Evolutionary conservation across 2,113 vertebrate species (phyloP), one percentile per base, ranked within the genome.

Genomic region (Salvelinus fontinalis): DNA sequence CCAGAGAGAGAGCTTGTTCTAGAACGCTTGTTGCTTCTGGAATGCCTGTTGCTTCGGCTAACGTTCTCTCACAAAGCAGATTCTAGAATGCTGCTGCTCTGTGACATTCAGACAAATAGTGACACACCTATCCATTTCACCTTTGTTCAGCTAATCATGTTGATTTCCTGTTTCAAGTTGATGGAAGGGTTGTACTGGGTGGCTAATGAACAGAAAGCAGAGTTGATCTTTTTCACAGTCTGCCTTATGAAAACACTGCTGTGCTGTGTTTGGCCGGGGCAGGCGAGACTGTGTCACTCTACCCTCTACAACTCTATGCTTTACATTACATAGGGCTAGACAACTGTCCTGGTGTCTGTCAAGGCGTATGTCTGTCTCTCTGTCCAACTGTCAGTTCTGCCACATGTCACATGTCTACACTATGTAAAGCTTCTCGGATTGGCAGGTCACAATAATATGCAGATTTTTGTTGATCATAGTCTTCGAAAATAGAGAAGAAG

Each of bases 81-180:
- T 51, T 51, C 12, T 51, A 51, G 48, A 51, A 51, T 2, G 12
- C 13, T 51, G 48, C 48, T 51, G 48, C 48, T 60, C 20, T 6
- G 57, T n/a, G 2, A 60, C 57, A n/a, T 60, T 44, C 67, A 39
- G 81, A 44, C 75, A 75, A 18, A 0, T 8, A 13, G 79, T 49
- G 44, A 72, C 72, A 29, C 29, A 31, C 26, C 26, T 66, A 66
- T 27, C 11, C 64, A 27, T 22, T 44, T 14, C 39, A 34, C 20
- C 18, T 69, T 68, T 16, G 65, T 34, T 69, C 20, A 69, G 62
- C 5, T n/a, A 11, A n/a, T 11, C 62, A 11, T 64, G 20, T 5
- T 64, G 9, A 11, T 64, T 64, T 64, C 81, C 2, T 16, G 78
- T 77, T 60, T 70, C 39, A 44, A 44, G 39, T 44, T 44, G 8